Evolutionary conservation across 2,888 invertebrate genomes (phyloP).

Genomic region (Pardosa pseudoannulata): DNA sequence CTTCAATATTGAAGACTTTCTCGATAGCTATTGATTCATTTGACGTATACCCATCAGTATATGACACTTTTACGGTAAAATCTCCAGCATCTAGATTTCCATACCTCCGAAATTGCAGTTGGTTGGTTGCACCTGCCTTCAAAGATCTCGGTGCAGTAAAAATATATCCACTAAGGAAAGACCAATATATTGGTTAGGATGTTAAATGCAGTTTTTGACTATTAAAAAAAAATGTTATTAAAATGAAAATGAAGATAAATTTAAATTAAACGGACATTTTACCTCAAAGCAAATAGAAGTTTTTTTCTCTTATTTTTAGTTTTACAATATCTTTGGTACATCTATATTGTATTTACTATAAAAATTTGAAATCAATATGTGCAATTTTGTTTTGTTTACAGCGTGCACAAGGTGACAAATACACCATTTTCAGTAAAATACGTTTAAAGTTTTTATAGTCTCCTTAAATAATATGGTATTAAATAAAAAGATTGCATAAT

Average conservation of each 20-base stretch:
- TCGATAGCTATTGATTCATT: conserved; percentile 36
- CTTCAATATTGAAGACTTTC: conserved; percentile 5
- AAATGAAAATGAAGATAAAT: not conserved
- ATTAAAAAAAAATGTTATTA: not conserved
- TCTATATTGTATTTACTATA: no score
- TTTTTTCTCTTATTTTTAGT: no score
- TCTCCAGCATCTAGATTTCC: conserved; percentile 18
- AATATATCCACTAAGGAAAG: conserved; percentile 33
- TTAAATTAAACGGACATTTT: not conserved
- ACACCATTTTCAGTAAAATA: no score
- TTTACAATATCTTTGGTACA: no score
- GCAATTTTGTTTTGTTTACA: no score
- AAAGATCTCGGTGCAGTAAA: conserved; percentile 41
- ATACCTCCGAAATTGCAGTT: conserved; percentile 28
- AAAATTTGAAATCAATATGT: no score
- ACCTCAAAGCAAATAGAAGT: no score
- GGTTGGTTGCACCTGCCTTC: conserved; percentile 23
- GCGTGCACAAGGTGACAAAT: no score
- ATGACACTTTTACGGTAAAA: conserved; percentile 15
- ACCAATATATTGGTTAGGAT: not conserved
- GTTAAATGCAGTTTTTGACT: not conserved
- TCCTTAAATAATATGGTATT: no score
- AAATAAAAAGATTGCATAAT: no score
- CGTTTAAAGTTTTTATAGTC: no score
- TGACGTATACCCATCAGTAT: not conserved